Base-by-base conservation (phyloP, 2,797 vertebrate genomes). In the Pangasius djambal region DNA sequence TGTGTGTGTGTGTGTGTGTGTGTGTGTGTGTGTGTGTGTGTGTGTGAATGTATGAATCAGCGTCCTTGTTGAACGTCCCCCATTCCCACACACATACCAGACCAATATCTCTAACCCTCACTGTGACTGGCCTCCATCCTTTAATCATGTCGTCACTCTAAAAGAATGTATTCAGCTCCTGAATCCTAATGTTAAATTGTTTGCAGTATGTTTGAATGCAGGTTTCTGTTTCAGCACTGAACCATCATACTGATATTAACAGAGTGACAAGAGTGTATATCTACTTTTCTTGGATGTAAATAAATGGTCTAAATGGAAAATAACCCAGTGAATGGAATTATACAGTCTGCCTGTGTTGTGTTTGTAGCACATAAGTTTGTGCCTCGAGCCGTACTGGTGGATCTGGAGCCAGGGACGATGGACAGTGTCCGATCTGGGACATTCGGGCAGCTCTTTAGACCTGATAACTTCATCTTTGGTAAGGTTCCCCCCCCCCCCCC, bases 391-490 rank as follows among this genome's bases (percentile, higher is more conserved):
- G 94, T 97, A 82, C 92, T 97, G 34, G 96, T 98, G 91, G 97
- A 98, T 92, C 91, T 98, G 95, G 97, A 97, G 91, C 97, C 97
- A 0, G 97, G 97, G 89, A 97, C 97, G 84, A 97, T 97, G 97
- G 97, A 98, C 91, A 97, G 97, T 83, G 97, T 98, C 87, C 93
- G 97, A 28, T 97, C 97, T 0, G 97, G 97, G 70, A 96, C 95
- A 61, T 97, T 97, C 31, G 97, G 97, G 90, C 97, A 97, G 86
- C 97, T 98, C 82, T 98, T 97, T 89, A 95, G 97, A 88, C 97
- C 97, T 0, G 97, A 98, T 93, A 98, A 97, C 93, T 97, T 97
- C 94, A 97, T 97, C 92, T 98, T 98, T 22, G 97, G 97, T 98
- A 95, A 89, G 96, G 20, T 31, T 8, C 25, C 2, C 4, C 22